Percentiles rank a stretch among this genome's conserved stretches.
Evolutionary conservation across 2,797 vertebrate genomes (phyloP).

Genomic region (Synaphobranchus kaupii): DNA sequence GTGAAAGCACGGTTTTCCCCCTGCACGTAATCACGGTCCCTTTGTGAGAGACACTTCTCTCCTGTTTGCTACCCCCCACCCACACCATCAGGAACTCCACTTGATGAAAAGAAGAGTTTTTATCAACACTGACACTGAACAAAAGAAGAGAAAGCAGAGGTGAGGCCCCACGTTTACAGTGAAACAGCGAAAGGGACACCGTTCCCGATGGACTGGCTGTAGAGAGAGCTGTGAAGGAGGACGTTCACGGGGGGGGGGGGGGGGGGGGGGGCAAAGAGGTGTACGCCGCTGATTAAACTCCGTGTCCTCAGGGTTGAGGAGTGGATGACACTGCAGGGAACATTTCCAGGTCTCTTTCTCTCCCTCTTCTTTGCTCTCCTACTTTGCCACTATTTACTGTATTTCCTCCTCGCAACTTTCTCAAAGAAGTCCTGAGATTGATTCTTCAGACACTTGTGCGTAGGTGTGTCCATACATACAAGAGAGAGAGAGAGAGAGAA

Average conservation of each 20-base stretch:
- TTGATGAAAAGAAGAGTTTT: background rate
- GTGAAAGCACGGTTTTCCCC: background rate
- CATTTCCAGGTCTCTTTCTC: background rate
- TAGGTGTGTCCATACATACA: background rate
- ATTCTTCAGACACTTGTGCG: background rate
- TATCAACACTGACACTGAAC: constrained; percentile 1
- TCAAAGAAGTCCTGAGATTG: background rate
- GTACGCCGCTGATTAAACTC: background rate
- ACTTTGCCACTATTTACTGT: background rate
- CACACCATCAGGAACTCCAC: background rate
- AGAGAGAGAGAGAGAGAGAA: background rate
- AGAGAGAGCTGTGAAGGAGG: background rate
- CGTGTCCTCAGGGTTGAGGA: background rate
- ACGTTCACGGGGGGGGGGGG: background rate
- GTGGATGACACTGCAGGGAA: background rate
- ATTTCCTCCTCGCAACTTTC: background rate
- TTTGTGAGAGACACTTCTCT: background rate
- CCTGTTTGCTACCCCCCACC: background rate
- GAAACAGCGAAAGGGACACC: background rate
- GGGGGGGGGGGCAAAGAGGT: background rate
- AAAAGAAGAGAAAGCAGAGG: background rate
- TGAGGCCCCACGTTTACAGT: background rate
- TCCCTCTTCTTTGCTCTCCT: background rate
- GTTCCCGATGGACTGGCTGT: background rate
- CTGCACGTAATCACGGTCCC: background rate